Base-by-base conservation (phyloP, 1,140 invertebrate species). In the Drosophila simulans region DNA sequence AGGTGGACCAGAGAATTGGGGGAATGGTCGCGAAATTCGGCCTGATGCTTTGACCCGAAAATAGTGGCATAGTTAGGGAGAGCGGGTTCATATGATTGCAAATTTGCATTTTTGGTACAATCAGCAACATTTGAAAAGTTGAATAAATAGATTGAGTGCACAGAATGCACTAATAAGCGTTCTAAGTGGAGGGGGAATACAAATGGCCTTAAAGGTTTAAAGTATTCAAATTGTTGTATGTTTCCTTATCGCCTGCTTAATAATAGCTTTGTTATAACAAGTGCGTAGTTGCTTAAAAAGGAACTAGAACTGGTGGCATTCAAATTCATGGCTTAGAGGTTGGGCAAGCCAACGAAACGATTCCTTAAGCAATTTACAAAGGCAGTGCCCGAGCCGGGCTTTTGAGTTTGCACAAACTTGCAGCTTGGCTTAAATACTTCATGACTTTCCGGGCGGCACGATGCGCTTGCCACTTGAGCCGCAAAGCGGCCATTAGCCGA, bases 401-500 rank as follows among this genome's bases (percentile, higher is more conserved):
- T 55, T 55, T 20, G 22, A 56, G 64, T 70, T 70, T 57, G 43
- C 51, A 57, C 52, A 70, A 70, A 70, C 66, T 70, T 70, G 64
- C 65, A 55, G 35, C 51, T 75, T 53, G 72, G 46, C 74, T 59
- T 86, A 78, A 86, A 85, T 88, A 86, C 82, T 85, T 81, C 68
- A 65, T 80, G 73, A 76, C 59, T 86, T 77, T 64, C 45, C 49
- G 48, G 45, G 73, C 53, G 48, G 34, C 40, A 45, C n/a, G 46
- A 48, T 74, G 57, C 56, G 64, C 54, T 51, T 70, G 66, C 25
- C 84, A 82, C 79, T 79, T 76, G 69, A 88, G 79, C 83, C 83
- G 75, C 83, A 86, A 88, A 86, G 83, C 83, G 80, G 83, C 83
- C 83, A 86, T 86, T 86, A 86, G 66, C 65, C 63, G 68, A 72